Percentiles rank a stretch among this genome's conserved stretches.
Evolutionary conservation across 2,888 invertebrate genomes (phyloP).

Genomic region (Latheticus oryzae): DNA sequence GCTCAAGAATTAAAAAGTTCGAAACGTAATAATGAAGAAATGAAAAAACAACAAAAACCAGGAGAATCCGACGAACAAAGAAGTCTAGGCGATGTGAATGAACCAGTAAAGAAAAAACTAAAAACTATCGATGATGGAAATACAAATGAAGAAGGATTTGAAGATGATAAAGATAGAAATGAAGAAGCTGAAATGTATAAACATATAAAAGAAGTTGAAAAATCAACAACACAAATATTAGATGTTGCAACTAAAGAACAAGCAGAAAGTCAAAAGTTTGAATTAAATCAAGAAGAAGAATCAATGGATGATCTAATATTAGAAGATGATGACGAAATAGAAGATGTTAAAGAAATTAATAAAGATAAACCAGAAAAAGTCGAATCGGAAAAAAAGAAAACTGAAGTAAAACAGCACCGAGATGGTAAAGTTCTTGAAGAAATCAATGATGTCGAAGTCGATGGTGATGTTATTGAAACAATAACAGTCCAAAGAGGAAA

Average conservation of each 20-base stretch:
- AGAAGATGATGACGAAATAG: conserved; percentile 55
- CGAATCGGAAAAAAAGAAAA: conserved; percentile 62
- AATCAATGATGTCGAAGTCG: conserved; percentile 71
- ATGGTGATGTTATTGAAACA: conserved; percentile 81
- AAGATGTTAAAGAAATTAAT: conserved; percentile 54
- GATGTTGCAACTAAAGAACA: conserved; percentile 88
- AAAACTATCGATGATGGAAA: conserved; percentile 68
- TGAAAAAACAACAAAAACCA: conserved; percentile 75
- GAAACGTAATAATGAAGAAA: conserved; percentile 55
- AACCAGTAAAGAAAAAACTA: conserved; percentile 73
- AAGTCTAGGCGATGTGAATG: conserved; percentile 74
- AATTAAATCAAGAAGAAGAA: conserved; percentile 67
- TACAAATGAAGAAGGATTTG: conserved; percentile 64
- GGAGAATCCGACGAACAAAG: conserved; percentile 81
- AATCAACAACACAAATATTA: conserved; percentile 77
- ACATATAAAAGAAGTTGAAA: conserved; percentile 84
- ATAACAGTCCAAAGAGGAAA: conserved; percentile 73
- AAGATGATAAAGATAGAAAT: conserved; percentile 67
- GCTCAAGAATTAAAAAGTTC: conserved; percentile 58
- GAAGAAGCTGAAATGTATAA: conserved; percentile 74
- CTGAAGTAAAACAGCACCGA: conserved; percentile 66
- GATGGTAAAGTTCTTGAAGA: conserved; percentile 62
- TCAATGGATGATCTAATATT: conserved; percentile 67
- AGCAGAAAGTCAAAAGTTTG: conserved; percentile 71
- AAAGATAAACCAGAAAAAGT: conserved; percentile 65